A percentile compares a stretch with the other conserved stretches of the same genome.
These are phyloP conservation scores for Fregata magnificens DNA, from an alignment of 2,113 vertebrate species.

Conservation along the genomic window DNA sequence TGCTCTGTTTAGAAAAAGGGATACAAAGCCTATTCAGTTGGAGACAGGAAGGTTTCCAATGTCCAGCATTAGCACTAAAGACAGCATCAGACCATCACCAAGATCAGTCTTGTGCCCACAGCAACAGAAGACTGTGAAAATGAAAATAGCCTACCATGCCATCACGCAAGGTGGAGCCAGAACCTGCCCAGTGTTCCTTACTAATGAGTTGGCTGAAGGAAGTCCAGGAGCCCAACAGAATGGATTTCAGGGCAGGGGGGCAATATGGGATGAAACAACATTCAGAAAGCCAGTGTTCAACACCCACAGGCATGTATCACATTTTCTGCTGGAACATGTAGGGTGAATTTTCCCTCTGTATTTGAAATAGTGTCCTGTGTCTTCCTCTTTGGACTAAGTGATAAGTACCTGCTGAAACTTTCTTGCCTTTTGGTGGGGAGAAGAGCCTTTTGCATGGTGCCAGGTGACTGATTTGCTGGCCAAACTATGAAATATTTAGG, in stretches of 20 bases:
- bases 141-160: not conserved
- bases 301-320: not conserved
- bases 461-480: not conserved
- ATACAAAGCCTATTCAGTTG: not conserved
- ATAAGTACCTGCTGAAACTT: not conserved
- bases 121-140: not conserved
- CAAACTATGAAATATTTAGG: not conserved
- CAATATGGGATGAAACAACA: not conserved
- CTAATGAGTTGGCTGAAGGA: not conserved
- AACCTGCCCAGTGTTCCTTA: not conserved
- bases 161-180: not conserved
- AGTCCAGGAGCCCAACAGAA: not conserved
- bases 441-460: not conserved
- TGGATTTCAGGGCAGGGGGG: not conserved
- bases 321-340: not conserved
- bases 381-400: not conserved
- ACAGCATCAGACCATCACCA: not conserved
- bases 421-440: not conserved
- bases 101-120: not conserved
- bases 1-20: constrained; percentile 58
- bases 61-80: not conserved
- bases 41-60: not conserved
- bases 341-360: not conserved
- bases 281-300: not conserved
- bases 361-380: not conserved